Base-by-base conservation (phyloP, 2,797 vertebrate genomes). In the Salmo trutta region DNA sequence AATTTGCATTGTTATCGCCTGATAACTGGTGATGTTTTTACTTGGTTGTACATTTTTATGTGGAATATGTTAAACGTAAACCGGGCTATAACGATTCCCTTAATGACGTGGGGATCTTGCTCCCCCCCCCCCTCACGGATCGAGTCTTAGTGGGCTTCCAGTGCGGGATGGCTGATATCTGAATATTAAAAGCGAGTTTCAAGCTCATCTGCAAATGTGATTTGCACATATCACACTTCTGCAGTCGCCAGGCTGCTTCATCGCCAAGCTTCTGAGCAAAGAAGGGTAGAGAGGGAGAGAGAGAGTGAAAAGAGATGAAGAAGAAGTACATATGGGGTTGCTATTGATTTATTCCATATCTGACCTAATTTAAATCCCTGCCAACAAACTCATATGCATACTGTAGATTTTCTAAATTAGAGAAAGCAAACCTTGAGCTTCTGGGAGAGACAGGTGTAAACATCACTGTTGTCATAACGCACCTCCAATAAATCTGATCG, bases 181-280 rank as follows among this genome's bases (percentile, higher is more conserved):
- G 93, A 95, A 95, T 95, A 95, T 95, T 95, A 95, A 95, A 95
- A 93, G 91, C 88, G 93, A 94, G 93, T 94, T 94, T 94, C 93
- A 93, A 94, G 94, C 94, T 95, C 94, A 94, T 95, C 94, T 94
- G 93, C 91, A 94, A 94, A 95, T 94, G 93, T 95, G 94, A 95
- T 95, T 94, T 94, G 92, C 93, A 94, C 94, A 92, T 94, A 94
- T 95, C 94, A 93, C 91, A 92, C 92, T 94, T 87, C 81, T 93
- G 92, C 93, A 94, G 94, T 94, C 90, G 89, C 91, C 93, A 92
- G 92, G 91, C 93, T 92, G 93, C 93, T 92, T 91, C 92, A 89
- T 91, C 91, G 91, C 91, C 91, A 88, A 92, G 94, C 92, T 93
- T 93, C 92, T 86, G 90, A 94, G 93, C 91, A 87, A 88, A 91